Evolutionary conservation across 2,888 invertebrate species (phyloP), one percentile per base, ranked within the genome.

Genomic region (Pollenia angustigena): DNA sequence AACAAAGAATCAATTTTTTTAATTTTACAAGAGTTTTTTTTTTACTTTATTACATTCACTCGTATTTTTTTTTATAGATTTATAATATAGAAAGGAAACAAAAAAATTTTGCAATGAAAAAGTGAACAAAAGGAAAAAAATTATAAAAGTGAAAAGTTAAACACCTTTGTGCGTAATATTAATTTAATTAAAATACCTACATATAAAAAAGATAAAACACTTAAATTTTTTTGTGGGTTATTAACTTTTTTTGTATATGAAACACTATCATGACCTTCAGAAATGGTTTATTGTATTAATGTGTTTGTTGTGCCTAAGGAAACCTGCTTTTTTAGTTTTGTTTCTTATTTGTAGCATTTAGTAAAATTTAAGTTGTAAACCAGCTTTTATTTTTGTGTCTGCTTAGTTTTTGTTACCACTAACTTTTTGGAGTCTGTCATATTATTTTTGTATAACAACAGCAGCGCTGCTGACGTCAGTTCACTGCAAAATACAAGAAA

Each of bases 381-480:
- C 32, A 58, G 16, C 44, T 10, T 69, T 68, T 23, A 58, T n/a
- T 10, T 62, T 40, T 42, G 7, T 80, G n/a, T 46, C 16, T 58
- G n/a, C 44, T 54, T 60, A 58, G 68, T 48, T 54, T 66, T 66
- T 50, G 54, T 14, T 71, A 16, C 60, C 10, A 71, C 48, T 16
- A 66, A 0, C 40, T 10, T 18, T 56, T 6, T 23, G 42, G 10
- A 16, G 12, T 66, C 66, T 81, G 69, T 18, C 54, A 74, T 18
- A 66, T 60, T 80, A 58, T 54, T 84, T 23, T 87, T 87, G 76
- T 88, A 74, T 88, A 87, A 88, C 80, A 88, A 85, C 72, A 76
- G 82, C 82, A 85, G 82, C 78, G 76, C 66, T 68, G 88, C 62
- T 62, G 58, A 48, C 79, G 60, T 79, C 69, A 76, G 64, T 85